Conservation (phyloP, 2,888 invertebrate species). For the Enchytraeus crypticus region DNA sequence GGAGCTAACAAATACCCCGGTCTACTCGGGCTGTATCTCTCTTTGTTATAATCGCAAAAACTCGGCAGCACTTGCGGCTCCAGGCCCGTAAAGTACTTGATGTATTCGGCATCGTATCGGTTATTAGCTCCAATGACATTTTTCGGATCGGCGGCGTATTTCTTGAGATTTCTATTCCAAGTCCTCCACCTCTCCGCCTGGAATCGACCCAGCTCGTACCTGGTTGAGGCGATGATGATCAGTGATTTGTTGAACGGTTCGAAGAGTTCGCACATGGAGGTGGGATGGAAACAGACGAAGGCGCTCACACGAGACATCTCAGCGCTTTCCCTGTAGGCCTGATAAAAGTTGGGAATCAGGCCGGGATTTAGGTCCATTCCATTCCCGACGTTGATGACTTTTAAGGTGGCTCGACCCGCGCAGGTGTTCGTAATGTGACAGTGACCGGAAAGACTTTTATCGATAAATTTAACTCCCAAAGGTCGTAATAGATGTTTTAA, state of each 20-base stretch:
- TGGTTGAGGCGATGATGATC: slow-evolving; percentile 10
- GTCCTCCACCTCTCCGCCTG: slow-evolving; percentile 12
- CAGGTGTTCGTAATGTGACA: slow-evolving; percentile 12
- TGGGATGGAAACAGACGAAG: slow-evolving; percentile 13
- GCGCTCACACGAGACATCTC: slow-evolving; percentile 6
- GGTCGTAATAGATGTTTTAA: slow-evolving; percentile 11
- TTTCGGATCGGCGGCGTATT: slow-evolving; percentile 13
- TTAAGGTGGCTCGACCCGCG: not conserved
- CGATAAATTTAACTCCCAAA: slow-evolving; percentile 11
- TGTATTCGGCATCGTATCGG: slow-evolving; percentile 14
- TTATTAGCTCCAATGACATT: slow-evolving; percentile 19
- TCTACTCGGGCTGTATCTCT: slow-evolving; percentile 9
- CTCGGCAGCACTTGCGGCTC: slow-evolving; percentile 1
- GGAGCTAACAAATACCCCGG: slow-evolving; percentile 5
- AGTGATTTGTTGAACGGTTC: slow-evolving; percentile 12
- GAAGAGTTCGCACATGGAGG: slow-evolving; percentile 13
- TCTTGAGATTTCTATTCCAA: slow-evolving; percentile 19
- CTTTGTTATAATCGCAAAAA: slow-evolving; percentile 11
- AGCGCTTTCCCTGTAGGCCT: slow-evolving; percentile 8
- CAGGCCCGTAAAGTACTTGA: slow-evolving; percentile 12
- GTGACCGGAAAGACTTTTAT: slow-evolving; percentile 10
- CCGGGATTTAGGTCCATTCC: not conserved
- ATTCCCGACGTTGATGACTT: slow-evolving; percentile 4
- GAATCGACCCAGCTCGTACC: slow-evolving; percentile 16
- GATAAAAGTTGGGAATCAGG: slow-evolving; percentile 5